Evolutionary conservation across 2,113 vertebrate species (phyloP), one percentile per base, ranked within the genome.

Genomic region (Crotophaga sulcirostris): DNA sequence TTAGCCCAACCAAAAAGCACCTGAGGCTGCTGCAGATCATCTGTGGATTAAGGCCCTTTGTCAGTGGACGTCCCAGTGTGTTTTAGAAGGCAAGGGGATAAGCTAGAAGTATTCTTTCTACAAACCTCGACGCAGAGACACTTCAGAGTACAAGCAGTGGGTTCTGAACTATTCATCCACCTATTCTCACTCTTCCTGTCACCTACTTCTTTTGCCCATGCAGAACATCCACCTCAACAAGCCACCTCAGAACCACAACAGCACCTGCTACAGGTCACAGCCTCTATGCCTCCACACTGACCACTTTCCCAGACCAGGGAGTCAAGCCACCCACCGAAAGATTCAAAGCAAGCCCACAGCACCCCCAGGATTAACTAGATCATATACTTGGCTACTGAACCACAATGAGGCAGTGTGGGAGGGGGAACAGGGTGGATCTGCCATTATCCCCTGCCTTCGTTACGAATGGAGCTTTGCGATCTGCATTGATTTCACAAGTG

Each of bases 401-500:
- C 88, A 81, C 76, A 92, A 81, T 16, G 58, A 96, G 64, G 85
- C 40, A 63, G 69, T 55, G 90, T 88, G 77, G 89, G 93, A 88
- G 79, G 78, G 87, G 94, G 63, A 81, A 89, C 11, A 49, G 84
- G 81, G 92, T 47, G 78, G 87, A 90, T 59, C 89, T 89, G 42
- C 75, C 84, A 55, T 87, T 84, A 94, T 91, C 77, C 90, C 34
- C 62, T 44, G 52, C 69, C 89, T 91, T 91, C 60, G 38, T 87
- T 78, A 63, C 8, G 0, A 84, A 86, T 44, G 78, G 64, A 93
- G 74, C 96, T 94, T n/a, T 94, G 86, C 0, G 69, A 95, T 58
- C 87, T 58, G 54, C 80, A 29, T 69, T 36, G 87, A 93, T 96
- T 97, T 96, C 96, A 96, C 84, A 95, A 93, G 92, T 9, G 7